Evolutionary conservation across 2,797 vertebrate genomes (phyloP).

Genomic region (Spea hammondii): DNA sequence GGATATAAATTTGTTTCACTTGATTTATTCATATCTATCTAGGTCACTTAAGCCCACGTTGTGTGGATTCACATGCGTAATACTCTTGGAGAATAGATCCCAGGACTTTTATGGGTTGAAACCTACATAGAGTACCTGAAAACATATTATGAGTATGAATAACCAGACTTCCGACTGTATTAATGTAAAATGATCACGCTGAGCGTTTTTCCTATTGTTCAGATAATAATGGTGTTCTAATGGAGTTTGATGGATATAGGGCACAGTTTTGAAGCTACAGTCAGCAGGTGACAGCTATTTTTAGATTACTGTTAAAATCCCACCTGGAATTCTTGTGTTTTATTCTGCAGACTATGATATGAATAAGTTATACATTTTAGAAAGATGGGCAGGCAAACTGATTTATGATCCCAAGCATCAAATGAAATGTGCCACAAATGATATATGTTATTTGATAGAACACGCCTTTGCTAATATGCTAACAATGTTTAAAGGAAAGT

Average conservation of each 20-base stretch:
- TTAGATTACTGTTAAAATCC: not conserved
- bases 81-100: too few species aligned
- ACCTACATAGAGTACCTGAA: not conserved
- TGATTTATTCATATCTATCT: too few species aligned
- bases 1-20: too few species aligned
- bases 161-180: not conserved
- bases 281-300: not conserved
- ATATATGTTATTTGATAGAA: too few species aligned
- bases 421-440: not conserved
- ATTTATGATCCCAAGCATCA: not conserved
- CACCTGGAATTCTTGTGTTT: not conserved
- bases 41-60: too few species aligned
- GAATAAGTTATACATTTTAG: constrained; percentile 3
- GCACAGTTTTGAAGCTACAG: not conserved
- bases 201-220: not conserved
- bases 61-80: too few species aligned
- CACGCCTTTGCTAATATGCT: too few species aligned
- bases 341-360: constrained; percentile 1
- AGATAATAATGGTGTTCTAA: not conserved
- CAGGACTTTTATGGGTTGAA: not conserved
- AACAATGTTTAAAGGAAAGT: too few species aligned
- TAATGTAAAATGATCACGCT: not conserved
- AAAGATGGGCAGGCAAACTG: not conserved
- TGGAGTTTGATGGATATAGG: constrained; percentile 5
- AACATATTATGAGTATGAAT: not conserved